phyloP scores from a whole-genome alignment of 35 echinoderm and acorn worm species.

The Ptychodera flava region DNA sequence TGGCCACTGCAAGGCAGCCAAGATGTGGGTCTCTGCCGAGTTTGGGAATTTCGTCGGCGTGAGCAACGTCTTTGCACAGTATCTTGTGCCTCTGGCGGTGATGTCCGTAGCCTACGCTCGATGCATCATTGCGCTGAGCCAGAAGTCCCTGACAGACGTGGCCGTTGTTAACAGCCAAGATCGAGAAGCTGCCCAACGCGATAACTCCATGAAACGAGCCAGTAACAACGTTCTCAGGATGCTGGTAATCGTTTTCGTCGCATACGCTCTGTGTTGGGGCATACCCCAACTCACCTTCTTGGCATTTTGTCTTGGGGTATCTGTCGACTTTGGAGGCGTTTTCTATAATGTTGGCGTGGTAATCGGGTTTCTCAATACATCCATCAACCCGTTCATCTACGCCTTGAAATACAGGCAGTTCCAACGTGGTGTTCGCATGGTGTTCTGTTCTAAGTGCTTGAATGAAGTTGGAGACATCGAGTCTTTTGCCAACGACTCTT shows the following conservation, averaged over 20 bases:
- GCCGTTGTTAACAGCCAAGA: not conserved
- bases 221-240: conserved; percentile 66
- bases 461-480: no score
- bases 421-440: conserved; percentile 42
- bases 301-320: conserved; percentile 67
- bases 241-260: conserved; percentile 69
- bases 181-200: conserved; percentile 37
- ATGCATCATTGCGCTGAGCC: conserved; percentile 52
- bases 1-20: conserved; percentile 10
- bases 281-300: conserved; percentile 79
- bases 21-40: conserved; percentile 5
- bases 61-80: conserved; percentile 7
- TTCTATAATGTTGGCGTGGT: conserved; percentile 74
- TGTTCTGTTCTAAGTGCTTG: conserved; percentile 20
- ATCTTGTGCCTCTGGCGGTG: not conserved
- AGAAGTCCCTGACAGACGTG: conserved; percentile 26
- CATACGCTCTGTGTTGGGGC: conserved; percentile 70
- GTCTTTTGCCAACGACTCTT: no score
- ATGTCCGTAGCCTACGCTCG: conserved; percentile 35
- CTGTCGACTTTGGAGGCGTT: conserved; percentile 53
- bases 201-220: conserved; percentile 39
- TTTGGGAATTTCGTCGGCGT: not conserved
- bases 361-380: conserved; percentile 69
- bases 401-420: conserved; percentile 75
- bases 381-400: conserved; percentile 80